Evolutionary conservation across 2,797 vertebrate genomes (phyloP).

Genomic region (Chelmon rostratus): DNA sequence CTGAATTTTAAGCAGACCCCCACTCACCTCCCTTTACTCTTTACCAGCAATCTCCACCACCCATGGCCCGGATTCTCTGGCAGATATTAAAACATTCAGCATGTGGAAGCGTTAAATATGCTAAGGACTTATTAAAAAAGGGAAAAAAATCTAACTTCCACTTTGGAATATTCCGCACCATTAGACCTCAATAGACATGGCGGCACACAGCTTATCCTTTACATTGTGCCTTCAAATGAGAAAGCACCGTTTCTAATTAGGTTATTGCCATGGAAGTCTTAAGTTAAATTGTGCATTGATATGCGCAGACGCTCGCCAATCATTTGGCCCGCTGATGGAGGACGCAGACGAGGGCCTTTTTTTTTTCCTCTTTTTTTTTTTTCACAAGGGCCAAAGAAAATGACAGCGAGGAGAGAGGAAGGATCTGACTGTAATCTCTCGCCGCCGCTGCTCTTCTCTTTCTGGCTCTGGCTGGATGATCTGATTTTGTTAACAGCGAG

Average conservation of each 20-base stretch:
- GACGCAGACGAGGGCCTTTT: constrained; percentile 39
- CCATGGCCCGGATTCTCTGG: constrained; percentile 65
- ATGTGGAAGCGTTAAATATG: constrained; percentile 82
- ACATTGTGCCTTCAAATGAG: constrained; percentile 79
- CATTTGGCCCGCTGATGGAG: constrained; percentile 58
- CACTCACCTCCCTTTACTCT: constrained; percentile 68
- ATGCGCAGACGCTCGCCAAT: constrained; percentile 70
- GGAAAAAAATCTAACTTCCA: constrained; percentile 51
- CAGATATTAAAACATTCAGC: constrained; percentile 75
- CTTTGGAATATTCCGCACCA: constrained; percentile 69
- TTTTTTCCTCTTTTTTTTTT: constrained; percentile 26
- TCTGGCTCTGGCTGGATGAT: constrained; percentile 66
- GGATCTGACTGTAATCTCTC: constrained; percentile 69
- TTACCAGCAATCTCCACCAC: constrained; percentile 64
- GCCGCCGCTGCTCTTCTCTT: constrained; percentile 49
- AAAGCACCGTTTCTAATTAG: constrained; percentile 79
- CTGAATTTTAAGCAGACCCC: constrained; percentile 75
- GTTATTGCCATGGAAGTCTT: constrained; percentile 78
- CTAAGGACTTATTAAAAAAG: constrained; percentile 76
- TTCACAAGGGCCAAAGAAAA: constrained; percentile 52
- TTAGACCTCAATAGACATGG: constrained; percentile 67
- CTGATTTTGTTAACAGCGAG: constrained; percentile 70
- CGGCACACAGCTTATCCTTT: constrained; percentile 73
- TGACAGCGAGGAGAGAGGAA: constrained; percentile 61
- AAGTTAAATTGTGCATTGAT: constrained; percentile 83